Evolutionary conservation across 2,888 invertebrate species (phyloP).

Genomic region (Spodoptera exigua): DNA sequence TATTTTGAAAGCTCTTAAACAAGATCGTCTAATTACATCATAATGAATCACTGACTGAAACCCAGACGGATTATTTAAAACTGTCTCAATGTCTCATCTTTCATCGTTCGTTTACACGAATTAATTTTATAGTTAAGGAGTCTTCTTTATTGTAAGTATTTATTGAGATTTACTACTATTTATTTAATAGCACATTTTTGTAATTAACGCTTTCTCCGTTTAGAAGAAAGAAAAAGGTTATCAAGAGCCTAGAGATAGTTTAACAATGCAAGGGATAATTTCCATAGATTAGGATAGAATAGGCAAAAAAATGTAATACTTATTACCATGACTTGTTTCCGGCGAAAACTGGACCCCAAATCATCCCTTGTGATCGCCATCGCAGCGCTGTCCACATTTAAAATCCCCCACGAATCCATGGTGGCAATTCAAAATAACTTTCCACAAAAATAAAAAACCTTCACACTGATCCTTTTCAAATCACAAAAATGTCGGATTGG

Average conservation of each 20-base stretch:
- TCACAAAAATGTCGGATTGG: slow-evolving; percentile 68
- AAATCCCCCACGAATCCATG: slow-evolving; percentile 93
- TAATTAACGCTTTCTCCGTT: too few relatives aligned
- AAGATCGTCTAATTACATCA: slow-evolving; percentile 27
- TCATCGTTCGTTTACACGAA: slow-evolving; percentile 35
- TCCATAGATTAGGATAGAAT: too few relatives aligned
- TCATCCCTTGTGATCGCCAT: slow-evolving; percentile 93
- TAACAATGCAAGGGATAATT: too few relatives aligned
- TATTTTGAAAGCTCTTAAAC: slow-evolving; percentile 1
- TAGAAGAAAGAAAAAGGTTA: too few relatives aligned
- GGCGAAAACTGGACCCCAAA: slow-evolving; percentile 86
- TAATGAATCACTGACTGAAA: slow-evolving; percentile 29
- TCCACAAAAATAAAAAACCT: slow-evolving; percentile 57
- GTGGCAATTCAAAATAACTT: slow-evolving; percentile 52
- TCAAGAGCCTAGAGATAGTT: neutral
- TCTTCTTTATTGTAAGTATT: neutral
- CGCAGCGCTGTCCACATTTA: slow-evolving; percentile 90
- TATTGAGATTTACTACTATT: neutral
- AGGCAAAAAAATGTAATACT: slow-evolving; percentile 3
- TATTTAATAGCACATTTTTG: too few relatives aligned
- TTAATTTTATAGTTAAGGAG: slow-evolving; percentile 11
- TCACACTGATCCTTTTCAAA: slow-evolving; percentile 51
- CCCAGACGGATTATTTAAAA: slow-evolving; percentile 42
- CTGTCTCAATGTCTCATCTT: slow-evolving; percentile 22
- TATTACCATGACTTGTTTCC: slow-evolving; percentile 78